Conservation (phyloP, 2,888 invertebrate species). For the Odontothrips loti region DNA sequence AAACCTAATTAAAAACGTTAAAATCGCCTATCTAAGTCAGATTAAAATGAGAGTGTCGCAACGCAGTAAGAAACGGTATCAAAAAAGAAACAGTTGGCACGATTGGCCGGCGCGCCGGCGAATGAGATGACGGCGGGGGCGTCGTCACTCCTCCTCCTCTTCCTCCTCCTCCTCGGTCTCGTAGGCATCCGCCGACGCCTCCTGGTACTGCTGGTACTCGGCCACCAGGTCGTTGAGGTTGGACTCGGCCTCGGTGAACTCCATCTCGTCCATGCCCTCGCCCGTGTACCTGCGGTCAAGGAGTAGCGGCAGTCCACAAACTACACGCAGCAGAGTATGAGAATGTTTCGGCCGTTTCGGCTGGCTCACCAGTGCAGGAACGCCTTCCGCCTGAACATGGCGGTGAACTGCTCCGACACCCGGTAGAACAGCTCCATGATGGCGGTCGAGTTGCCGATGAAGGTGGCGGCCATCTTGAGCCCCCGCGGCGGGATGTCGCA, state of each 20-base stretch:
- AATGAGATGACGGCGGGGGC: background rate
- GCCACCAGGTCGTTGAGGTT: slow-evolving; percentile 90
- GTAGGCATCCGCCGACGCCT: background rate
- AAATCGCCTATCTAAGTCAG: too few relatives aligned
- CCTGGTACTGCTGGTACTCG: slow-evolving; percentile 92
- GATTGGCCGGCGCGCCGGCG: too few relatives aligned
- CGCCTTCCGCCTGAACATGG: slow-evolving; percentile 55
- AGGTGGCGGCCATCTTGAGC: slow-evolving; percentile 57
- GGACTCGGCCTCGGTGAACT: slow-evolving; percentile 72
- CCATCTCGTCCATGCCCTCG: slow-evolving; percentile 53
- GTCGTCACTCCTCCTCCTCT: background rate
- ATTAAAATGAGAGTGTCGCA: too few relatives aligned
- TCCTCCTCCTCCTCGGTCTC: slow-evolving; percentile 3
- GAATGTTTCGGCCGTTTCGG: too few relatives aligned
- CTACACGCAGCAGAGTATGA: too few relatives aligned
- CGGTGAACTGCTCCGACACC: slow-evolving; percentile 53
- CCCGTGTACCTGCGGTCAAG: slow-evolving; percentile 47
- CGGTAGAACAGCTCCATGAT: slow-evolving; percentile 55
- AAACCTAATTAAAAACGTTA: too few relatives aligned
- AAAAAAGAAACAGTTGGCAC: too few relatives aligned
- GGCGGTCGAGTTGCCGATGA: slow-evolving; percentile 54
- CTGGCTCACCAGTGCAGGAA: slow-evolving; percentile 30
- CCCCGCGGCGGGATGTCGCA: slow-evolving; percentile 60
- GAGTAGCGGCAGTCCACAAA: background rate
- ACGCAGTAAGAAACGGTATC: too few relatives aligned